Evolutionary conservation across 2,888 invertebrate species (phyloP).

Genomic region (Scaptomyza reducta): DNA sequence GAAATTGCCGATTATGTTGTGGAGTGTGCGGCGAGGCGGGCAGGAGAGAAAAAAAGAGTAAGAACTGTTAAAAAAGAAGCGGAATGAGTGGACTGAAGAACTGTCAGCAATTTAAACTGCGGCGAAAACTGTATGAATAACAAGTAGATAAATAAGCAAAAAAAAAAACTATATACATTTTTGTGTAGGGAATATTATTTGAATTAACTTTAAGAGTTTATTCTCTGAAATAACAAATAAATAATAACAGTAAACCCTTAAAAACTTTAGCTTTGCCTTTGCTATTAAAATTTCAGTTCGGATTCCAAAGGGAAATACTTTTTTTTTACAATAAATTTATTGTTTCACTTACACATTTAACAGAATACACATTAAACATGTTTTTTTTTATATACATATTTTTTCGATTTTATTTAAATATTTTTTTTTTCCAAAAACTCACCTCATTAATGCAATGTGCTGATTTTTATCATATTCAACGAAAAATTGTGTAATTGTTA

Average conservation of each 20-base stretch:
- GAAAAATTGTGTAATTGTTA: conserved; percentile 3
- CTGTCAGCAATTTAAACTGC: conserved; percentile 3
- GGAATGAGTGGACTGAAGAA: not conserved
- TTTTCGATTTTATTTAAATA: not conserved
- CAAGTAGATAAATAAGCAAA: not conserved
- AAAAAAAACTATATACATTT: no score
- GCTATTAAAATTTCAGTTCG: no score
- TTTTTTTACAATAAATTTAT: no score
- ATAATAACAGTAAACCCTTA: no score
- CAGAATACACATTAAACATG: not conserved
- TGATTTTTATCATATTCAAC: not conserved
- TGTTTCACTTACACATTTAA: no score
- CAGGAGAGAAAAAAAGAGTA: not conserved
- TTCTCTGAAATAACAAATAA: no score
- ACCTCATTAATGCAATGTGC: conserved; percentile 27
- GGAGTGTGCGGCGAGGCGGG: not conserved
- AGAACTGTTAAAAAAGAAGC: conserved; percentile 16
- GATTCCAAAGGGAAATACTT: no score
- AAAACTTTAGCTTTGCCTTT: no score
- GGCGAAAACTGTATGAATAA: not conserved
- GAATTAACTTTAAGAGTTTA: no score
- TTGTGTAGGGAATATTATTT: no score
- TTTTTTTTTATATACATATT: no score
- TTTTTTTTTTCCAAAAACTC: conserved; percentile 6
- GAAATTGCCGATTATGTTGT: conserved; percentile 65